Evolutionary conservation across 2,888 invertebrate species (phyloP).

Genomic region (Melanargia galathea): DNA sequence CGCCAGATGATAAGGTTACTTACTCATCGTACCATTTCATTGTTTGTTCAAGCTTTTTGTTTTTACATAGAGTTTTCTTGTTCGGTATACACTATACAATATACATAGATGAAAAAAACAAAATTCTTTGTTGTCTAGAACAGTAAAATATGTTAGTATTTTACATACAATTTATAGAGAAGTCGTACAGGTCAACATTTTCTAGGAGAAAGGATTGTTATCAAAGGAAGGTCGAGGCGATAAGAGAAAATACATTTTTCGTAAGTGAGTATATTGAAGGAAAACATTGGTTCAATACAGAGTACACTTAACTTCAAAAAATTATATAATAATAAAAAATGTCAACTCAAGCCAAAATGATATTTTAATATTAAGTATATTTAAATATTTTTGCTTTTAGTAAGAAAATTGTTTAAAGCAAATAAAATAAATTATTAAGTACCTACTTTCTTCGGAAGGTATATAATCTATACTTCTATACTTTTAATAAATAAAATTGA

Average conservation of each 20-base stretch:
- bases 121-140: not conserved
- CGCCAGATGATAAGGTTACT: not conserved
- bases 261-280: conserved; percentile 17
- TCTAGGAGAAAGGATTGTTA: conserved; percentile 10
- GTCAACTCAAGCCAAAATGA: not conserved
- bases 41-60: conserved; percentile 4
- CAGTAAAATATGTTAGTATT: not conserved
- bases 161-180: not conserved
- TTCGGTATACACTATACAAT: no score
- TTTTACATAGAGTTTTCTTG: not conserved
- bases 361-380: not conserved
- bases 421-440: no score
- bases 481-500: no score
- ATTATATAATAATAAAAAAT: not conserved
- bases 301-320: not conserved
- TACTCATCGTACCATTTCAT: not conserved
- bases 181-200: not conserved
- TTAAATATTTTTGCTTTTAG: not conserved
- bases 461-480: no score
- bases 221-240: conserved; percentile 13
- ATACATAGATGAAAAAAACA: not conserved
- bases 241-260: conserved; percentile 21
- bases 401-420: no score
- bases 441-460: no score
- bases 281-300: conserved; percentile 22